phyloP scores from a whole-genome alignment of 2,113 vertebrate species.

The Sinocyclocheilus anophthalmus region DNA sequence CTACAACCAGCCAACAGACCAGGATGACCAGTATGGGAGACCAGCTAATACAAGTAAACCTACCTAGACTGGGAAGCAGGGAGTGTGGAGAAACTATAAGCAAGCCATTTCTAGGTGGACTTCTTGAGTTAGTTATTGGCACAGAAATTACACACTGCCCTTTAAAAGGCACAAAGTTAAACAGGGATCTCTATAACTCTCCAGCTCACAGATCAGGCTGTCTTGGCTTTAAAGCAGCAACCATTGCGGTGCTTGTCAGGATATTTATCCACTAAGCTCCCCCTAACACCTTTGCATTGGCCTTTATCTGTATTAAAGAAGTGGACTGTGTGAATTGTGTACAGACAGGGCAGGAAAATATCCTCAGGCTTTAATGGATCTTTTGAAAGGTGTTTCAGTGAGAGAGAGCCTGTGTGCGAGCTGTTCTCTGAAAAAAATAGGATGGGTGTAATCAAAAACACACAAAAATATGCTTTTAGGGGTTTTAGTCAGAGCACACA shows the following conservation, averaged over 20 bases:
- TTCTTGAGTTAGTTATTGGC: background rate
- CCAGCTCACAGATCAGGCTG: background rate
- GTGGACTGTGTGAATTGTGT: constrained; percentile 17
- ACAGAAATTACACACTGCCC: background rate
- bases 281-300: constrained; percentile 15
- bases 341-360: constrained; percentile 6
- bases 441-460: constrained; percentile 16
- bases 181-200: background rate
- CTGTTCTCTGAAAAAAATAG: constrained; percentile 15
- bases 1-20: background rate
- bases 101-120: background rate
- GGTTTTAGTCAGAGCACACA: constrained; percentile 16
- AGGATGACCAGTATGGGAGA: background rate
- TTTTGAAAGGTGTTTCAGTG: constrained; percentile 7
- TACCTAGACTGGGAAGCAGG: background rate
- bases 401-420: constrained; percentile 6
- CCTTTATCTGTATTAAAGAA: constrained; percentile 28
- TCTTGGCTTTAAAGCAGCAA: constrained; percentile 13
- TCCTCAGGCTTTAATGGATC: constrained; percentile 12
- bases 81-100: background rate
- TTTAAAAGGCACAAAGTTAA: constrained; percentile 20
- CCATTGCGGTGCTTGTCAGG: background rate
- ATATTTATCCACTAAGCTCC: constrained; percentile 10
- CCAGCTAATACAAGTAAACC: background rate
- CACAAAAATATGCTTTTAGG: constrained; percentile 28